These are phyloP conservation scores for Myiopsitta monachus DNA, from an alignment of 2,113 vertebrate genomes.

Conservation along the genomic window DNA sequence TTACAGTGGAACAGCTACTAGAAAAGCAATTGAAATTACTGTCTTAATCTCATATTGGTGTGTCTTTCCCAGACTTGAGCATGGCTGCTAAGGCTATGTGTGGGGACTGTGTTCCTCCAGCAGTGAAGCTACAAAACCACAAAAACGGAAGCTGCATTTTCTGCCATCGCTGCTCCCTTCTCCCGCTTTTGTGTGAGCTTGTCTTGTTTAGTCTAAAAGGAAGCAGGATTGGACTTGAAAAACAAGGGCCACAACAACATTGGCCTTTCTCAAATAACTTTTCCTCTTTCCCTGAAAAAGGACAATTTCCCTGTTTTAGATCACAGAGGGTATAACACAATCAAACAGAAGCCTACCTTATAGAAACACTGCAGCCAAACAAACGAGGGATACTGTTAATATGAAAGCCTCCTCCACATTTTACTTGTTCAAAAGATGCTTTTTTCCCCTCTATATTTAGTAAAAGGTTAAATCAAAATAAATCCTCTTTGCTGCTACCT, in stretches of 20 bases:
- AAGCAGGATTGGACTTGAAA: slow-evolving; percentile 25
- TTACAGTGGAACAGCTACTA: not conserved
- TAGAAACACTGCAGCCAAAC: not conserved
- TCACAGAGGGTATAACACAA: not conserved
- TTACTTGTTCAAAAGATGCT: not conserved
- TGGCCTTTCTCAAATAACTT: slow-evolving; percentile 7
- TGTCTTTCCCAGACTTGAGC: not conserved
- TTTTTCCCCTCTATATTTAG: not conserved
- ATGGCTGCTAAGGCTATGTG: not conserved
- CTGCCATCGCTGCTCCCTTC: slow-evolving; percentile 4
- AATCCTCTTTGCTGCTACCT: slow-evolving; percentile 14
- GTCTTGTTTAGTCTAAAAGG: slow-evolving; percentile 66
- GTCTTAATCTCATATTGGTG: not conserved
- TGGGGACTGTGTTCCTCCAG: not conserved
- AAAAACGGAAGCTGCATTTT: slow-evolving; percentile 4
- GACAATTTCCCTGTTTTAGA: not conserved
- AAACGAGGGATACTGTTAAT: not conserved
- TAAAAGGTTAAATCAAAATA: slow-evolving; percentile 32
- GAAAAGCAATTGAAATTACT: not conserved
- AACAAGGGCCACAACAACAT: not conserved
- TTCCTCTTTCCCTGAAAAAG: slow-evolving; percentile 16
- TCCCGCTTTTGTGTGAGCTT: slow-evolving; percentile 34
- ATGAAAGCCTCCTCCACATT: not conserved
- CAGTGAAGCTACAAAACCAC: not conserved
- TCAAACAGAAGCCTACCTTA: not conserved